Conservation (phyloP, 2,113 vertebrate genomes). For the Megatriorchis doriae region DNA sequence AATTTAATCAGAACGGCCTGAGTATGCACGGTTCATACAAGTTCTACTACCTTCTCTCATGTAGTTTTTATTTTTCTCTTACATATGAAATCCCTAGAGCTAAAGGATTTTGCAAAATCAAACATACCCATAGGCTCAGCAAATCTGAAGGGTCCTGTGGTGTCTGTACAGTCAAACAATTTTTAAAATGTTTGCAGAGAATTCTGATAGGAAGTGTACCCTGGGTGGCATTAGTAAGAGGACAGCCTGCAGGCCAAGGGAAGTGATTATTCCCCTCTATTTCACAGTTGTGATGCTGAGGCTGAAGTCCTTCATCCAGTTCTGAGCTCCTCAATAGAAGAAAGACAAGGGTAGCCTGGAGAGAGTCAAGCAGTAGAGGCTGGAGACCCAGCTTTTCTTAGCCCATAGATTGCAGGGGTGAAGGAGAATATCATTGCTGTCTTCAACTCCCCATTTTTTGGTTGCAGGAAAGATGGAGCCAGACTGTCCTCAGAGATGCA, state of each 20-base stretch:
- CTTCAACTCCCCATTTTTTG: not conserved
- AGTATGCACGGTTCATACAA: not conserved
- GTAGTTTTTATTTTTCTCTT: not conserved
- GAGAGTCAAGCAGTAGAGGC: accelerated
- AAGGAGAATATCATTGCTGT: not conserved
- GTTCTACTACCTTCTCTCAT: not conserved
- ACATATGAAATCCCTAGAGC: not conserved
- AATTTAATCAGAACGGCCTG: not conserved
- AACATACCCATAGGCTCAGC: not conserved
- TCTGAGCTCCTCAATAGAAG: not conserved
- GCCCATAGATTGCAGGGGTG: not conserved
- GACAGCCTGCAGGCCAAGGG: accelerated
- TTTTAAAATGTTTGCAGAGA: not conserved
- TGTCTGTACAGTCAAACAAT: not conserved
- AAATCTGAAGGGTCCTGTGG: not conserved
- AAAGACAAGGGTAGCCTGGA: not conserved
- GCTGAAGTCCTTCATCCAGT: not conserved
- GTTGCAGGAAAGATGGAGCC: not conserved
- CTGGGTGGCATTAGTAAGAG: not conserved
- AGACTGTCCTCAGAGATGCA: not conserved
- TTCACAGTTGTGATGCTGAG: not conserved
- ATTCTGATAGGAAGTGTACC: not conserved
- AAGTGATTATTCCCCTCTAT: not conserved
- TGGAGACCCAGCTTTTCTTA: not conserved
- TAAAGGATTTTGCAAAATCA: not conserved